Evolutionary conservation across 2,888 invertebrate genomes (phyloP), one percentile per base, ranked within the genome.

Genomic region (Ommatoiulus sabulosus): DNA sequence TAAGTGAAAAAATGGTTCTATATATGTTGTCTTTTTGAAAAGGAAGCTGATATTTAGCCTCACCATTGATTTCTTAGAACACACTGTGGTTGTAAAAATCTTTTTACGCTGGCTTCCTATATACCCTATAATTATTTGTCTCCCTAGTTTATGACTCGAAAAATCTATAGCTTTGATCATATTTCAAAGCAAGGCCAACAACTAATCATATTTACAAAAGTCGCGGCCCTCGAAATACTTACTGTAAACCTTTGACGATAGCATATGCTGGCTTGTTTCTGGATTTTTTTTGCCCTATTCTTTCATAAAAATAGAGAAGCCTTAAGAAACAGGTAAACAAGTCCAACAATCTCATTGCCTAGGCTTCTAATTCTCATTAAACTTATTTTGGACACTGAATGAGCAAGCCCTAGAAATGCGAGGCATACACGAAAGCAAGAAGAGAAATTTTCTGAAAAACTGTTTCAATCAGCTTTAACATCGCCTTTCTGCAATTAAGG

Each of bases 191-290:
- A 4, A 24, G 10, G 72, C 10, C 72, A 72, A 8, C 20, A 7
- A 24, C 24, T 72, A 72, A 72, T 72, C 72, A 72, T 72, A 72
- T 72, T 24, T 24, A 72, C 6, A 72, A 72, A 72, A 72, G 24
- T 24, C 20, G 5, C 6, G 3, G 72, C 8, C n/a, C 5, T 5
- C 0, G 20, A 20, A 20, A 5, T 63, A 63, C 20, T 63, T n/a
- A 20, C 1, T 20, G 20, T 63, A 46, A 5, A 7, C 7, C 12
- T 6, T 63, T 63, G 63, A 4, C 63, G 20, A 20, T 63, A 1
- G n/a, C n/a, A 20, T n/a, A 63, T 8, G 4, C 20, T 24, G 24
- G 72, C 72, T 24, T 72, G 24, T 72, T 72, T 72, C 24, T 72
- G 15, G 72, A 20, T 15, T 63, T 17, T 72, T 72, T 72, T 24